Base-by-base conservation (phyloP, 2,113 vertebrate species). In the Psilopsiagon aurifrons region DNA sequence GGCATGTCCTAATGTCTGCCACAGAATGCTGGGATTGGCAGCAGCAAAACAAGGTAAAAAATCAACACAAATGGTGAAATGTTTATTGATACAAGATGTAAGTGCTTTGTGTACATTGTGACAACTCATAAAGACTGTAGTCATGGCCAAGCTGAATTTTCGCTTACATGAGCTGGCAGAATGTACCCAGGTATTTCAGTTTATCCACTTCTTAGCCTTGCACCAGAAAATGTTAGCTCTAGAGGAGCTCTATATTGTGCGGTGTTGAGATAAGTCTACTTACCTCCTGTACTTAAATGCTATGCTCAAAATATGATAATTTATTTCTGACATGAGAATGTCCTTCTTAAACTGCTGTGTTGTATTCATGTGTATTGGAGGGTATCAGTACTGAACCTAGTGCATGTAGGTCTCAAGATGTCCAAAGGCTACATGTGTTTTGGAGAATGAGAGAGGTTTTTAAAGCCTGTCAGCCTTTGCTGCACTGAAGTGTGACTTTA, bases 351-450 rank as follows among this genome's bases (percentile, higher is more conserved):
- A 29, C 23, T 29, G 24, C 28, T 84, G 25, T 29, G 25, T 52
- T 1, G 0, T 11, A 10, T 33, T 57, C 7, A 5, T 27, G 44
- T 3, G 0, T 8, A 18, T 23, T 15, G 39, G 14, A 79, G 27
- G 6, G 17, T 51, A 31, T 80, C 12, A 17, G 44, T 54, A 8
- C 37, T 28, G 20, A 83, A 39, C 29, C 4, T n/a, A 11, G 18
- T 17, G 17, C 9, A 1, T 6, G 13, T 6, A 35, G 35, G 6
- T 81, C 35, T 63, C 24, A 37, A 17, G 35, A 28, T 49, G 28
- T 25, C 17, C 27, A 41, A 33, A 39, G 66, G 9, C 39, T 90
- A 66, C 7, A 1, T 18, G 43, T 49, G n/a, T 41, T 69, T 35
- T 64, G 41, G 55, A 78, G 83, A 35, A 33, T 0, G 13, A 62